Evolutionary conservation across 2,113 vertebrate genomes (phyloP).

Genomic region (Mionectes macconnelli): DNA sequence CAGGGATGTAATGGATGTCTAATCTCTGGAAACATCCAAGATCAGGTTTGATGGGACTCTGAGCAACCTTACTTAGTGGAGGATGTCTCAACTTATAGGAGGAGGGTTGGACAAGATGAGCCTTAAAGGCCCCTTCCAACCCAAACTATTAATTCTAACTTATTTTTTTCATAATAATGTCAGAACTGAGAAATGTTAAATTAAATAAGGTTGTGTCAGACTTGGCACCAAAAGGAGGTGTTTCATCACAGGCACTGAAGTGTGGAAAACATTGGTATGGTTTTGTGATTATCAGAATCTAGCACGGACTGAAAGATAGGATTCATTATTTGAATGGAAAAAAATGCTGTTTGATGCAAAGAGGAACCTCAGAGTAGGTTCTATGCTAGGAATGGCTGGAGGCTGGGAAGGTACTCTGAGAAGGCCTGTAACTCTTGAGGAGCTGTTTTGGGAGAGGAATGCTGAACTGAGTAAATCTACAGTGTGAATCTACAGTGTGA

Average conservation of each 20-base stretch:
- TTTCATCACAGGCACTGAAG: background rate
- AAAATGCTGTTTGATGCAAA: background rate
- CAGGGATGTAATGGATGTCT: background rate
- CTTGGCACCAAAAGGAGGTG: background rate
- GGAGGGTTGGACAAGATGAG: background rate
- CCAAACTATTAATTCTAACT: background rate
- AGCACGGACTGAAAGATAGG: background rate
- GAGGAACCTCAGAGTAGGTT: background rate
- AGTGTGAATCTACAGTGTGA: background rate
- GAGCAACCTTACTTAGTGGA: background rate
- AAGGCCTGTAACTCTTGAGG: background rate
- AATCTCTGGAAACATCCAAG: background rate
- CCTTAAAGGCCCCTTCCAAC: background rate
- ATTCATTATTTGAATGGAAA: background rate
- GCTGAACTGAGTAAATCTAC: background rate
- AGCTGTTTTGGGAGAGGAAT: background rate
- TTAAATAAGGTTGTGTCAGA: background rate
- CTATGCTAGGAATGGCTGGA: background rate
- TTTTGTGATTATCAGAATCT: background rate
- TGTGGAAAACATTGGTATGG: background rate
- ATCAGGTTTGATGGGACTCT: background rate
- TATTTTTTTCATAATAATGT: background rate
- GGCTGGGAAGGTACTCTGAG: background rate
- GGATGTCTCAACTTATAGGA: background rate
- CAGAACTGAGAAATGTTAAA: background rate